A percentile compares a stretch with the other conserved stretches of the same genome.
These are phyloP conservation scores for Anolis sagrei DNA, from an alignment of 2,113 vertebrate species.

Conservation along the genomic window DNA sequence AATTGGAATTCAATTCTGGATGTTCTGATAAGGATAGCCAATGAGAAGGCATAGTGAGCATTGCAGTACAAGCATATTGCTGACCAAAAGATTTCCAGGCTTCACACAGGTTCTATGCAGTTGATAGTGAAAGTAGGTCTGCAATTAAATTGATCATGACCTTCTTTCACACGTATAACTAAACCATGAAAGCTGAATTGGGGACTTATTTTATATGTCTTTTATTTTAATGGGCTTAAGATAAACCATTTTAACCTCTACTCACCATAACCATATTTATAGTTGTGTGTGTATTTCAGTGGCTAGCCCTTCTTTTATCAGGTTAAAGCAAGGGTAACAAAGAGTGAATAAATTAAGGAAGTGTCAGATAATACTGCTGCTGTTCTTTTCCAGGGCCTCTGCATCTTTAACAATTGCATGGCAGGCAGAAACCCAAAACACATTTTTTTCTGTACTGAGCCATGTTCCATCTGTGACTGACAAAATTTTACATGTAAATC, in stretches of 20 bases:
- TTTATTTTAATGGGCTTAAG: not conserved
- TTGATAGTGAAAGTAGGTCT: not conserved
- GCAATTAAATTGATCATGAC: not conserved
- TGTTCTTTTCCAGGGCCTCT: too few species aligned
- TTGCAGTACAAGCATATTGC: not conserved
- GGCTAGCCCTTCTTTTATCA: not conserved
- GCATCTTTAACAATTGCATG: not conserved
- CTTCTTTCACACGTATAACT: not conserved
- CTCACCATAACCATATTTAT: not conserved
- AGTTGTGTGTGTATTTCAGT: not conserved
- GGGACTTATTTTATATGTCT: not conserved
- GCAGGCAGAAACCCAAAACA: not conserved
- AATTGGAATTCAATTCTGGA: not conserved
- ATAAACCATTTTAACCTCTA: not conserved
- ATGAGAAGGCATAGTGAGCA: not conserved
- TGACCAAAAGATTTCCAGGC: not conserved
- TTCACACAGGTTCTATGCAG: not conserved
- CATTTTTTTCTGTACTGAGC: not conserved
- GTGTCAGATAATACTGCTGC: too few species aligned
- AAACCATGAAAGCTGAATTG: too few species aligned
- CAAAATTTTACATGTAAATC: not conserved
- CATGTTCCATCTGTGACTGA: not conserved
- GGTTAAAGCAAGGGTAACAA: not conserved
- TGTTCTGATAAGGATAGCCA: not conserved
- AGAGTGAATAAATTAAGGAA: not conserved